phyloP scores from a whole-genome alignment of 2,888 invertebrate genomes.

The Agriopis aurantiaria region DNA sequence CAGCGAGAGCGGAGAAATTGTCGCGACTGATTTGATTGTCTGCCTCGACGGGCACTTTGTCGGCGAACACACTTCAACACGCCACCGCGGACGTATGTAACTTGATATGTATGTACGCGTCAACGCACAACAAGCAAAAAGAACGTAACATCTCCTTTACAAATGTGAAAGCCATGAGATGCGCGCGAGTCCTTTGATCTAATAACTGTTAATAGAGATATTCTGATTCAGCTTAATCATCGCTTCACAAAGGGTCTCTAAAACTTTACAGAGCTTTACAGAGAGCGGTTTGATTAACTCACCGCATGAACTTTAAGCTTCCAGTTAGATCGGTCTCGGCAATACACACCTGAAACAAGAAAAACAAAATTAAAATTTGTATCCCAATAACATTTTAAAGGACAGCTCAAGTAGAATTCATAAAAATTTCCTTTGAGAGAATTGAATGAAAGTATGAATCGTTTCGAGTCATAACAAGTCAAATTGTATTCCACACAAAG shows the following conservation, averaged over 20 bases:
- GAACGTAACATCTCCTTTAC: constrained; percentile 32
- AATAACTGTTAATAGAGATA: constrained; percentile 32
- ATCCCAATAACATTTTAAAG: constrained; percentile 6
- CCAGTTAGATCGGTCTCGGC: constrained; percentile 31
- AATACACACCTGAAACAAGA: constrained; percentile 77
- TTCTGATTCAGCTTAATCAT: constrained; percentile 34
- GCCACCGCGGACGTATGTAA: constrained; percentile 28
- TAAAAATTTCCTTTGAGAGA: constrained; percentile 29
- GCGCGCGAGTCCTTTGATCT: constrained; percentile 40
- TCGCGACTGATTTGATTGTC: constrained; percentile 77
- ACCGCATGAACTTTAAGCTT: constrained; percentile 41
- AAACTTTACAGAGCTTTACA: constrained; percentile 15
- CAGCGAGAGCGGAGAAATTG: constrained; percentile 59
- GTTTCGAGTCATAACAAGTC: constrained; percentile 61
- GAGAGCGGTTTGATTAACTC: constrained; percentile 40
- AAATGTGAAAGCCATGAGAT: constrained; percentile 35
- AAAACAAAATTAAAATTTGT: constrained; percentile 42
- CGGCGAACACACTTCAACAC: constrained; percentile 53
- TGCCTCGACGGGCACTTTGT: constrained; percentile 73
- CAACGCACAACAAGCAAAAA: constrained; percentile 39
- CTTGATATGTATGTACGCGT: constrained; percentile 27
- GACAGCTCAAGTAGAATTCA: constrained; percentile 25
- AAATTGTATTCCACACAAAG: constrained; percentile 66
- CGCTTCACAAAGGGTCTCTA: constrained; percentile 31
- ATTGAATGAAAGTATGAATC: constrained; percentile 51